Evolutionary conservation across 2,888 invertebrate species (phyloP).

Genomic region (Pristionchus entomophagus): DNA sequence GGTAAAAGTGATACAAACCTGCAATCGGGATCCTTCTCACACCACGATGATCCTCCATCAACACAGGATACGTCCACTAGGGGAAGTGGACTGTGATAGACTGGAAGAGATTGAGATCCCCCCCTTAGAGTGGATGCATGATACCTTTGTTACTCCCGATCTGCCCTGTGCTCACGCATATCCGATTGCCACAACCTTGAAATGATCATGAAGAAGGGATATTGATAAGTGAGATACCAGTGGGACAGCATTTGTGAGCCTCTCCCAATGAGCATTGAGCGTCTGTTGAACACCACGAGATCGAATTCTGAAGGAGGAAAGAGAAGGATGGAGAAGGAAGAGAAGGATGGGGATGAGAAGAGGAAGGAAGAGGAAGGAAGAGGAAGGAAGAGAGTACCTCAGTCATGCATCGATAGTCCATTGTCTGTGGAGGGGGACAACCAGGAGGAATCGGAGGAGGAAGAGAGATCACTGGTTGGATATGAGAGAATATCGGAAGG

Average conservation of each 20-base stretch:
- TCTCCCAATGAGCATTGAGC: slow-evolving; percentile 17
- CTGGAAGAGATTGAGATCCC: background rate
- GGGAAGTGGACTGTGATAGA: background rate
- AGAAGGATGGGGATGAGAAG: background rate
- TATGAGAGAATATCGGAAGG: background rate
- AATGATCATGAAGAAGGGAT: background rate
- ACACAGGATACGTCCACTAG: background rate
- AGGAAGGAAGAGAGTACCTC: background rate
- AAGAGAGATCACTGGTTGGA: background rate
- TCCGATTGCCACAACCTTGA: slow-evolving; percentile 39
- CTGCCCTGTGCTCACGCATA: slow-evolving; percentile 32
- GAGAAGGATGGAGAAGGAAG: background rate
- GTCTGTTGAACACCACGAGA: slow-evolving; percentile 39
- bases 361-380: background rate
- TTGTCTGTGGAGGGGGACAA: background rate
- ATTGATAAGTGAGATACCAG: slow-evolving; percentile 5
- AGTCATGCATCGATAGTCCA: slow-evolving; percentile 3
- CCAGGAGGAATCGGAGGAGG: background rate
- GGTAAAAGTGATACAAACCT: background rate
- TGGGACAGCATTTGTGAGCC: slow-evolving; percentile 29
- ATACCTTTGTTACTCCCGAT: slow-evolving; percentile 4
- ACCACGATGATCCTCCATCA: slow-evolving; percentile 20
- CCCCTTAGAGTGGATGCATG: background rate
- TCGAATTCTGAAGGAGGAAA: slow-evolving; percentile 19
- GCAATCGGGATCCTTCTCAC: slow-evolving; percentile 19